A percentile compares a stretch with the other conserved stretches of the same genome.
Conservation (phyloP, 2,113 vertebrate genomes). For the Motacilla alba region DNA sequence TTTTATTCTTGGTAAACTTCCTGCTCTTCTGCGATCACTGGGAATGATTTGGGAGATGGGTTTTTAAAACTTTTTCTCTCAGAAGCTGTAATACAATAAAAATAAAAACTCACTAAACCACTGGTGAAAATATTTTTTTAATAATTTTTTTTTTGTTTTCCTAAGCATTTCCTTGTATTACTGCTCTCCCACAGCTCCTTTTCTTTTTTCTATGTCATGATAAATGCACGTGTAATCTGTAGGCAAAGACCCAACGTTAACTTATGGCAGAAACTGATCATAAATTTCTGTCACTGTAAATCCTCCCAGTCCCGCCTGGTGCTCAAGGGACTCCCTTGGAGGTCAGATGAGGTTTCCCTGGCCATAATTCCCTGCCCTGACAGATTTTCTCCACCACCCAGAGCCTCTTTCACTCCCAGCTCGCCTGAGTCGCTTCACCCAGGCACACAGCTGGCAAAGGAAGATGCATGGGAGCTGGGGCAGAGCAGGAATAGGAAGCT, state of each 20-base stretch:
- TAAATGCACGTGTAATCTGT: not conserved
- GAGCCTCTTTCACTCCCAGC: not conserved
- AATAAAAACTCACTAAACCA: not conserved
- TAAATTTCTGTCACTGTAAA: not conserved
- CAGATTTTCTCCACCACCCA: not conserved
- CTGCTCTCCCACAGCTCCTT: not conserved
- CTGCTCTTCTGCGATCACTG: not conserved
- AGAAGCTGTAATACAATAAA: not conserved
- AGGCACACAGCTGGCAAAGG: not conserved
- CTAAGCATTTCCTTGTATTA: not conserved
- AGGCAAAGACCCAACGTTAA: not conserved
- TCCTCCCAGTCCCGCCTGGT: not conserved
- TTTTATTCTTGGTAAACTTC: not conserved
- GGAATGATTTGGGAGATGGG: not conserved
- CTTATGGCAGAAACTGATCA: not conserved
- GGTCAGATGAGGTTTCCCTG: not conserved
- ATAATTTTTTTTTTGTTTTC: not conserved
- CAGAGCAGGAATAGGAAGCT: not conserved
- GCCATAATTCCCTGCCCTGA: not conserved
- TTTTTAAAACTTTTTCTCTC: not conserved
- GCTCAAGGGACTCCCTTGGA: not conserved
- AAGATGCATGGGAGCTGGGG: not conserved
- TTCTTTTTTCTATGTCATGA: not conserved
- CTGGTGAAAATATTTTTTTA: not conserved
- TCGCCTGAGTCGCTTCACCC: not conserved